These are phyloP conservation scores for Alouatta palliata DNA, from an alignment of 2,113 vertebrate species.

Conservation along the genomic window DNA sequence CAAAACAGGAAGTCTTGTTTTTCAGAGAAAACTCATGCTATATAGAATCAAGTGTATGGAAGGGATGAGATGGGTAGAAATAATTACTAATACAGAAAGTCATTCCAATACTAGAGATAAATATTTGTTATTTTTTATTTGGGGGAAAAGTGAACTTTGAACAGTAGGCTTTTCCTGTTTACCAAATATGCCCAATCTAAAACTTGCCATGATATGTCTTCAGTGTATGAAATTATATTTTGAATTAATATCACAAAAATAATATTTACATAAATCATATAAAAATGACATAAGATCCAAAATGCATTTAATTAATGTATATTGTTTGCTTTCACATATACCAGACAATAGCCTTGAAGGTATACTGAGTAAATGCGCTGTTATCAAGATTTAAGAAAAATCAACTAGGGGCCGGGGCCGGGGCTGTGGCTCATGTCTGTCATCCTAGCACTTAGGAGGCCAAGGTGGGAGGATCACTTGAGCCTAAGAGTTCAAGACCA, in stretches of 20 bases:
- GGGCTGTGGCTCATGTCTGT: no score
- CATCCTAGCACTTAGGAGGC: no score
- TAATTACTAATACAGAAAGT: not conserved
- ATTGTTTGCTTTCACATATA: slow-evolving; percentile 24
- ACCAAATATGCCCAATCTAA: not conserved
- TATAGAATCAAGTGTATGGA: not conserved
- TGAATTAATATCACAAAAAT: slow-evolving; percentile 23
- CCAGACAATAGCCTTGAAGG: not conserved
- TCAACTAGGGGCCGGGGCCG: not conserved
- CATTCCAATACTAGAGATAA: slow-evolving; percentile 2
- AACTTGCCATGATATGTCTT: not conserved
- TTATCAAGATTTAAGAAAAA: slow-evolving; percentile 40
- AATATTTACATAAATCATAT: slow-evolving; percentile 40
- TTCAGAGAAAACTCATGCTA: slow-evolving; percentile 37
- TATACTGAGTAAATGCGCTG: not conserved
- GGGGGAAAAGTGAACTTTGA: not conserved
- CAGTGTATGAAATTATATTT: slow-evolving; percentile 25
- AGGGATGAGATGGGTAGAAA: not conserved
- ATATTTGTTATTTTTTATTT: slow-evolving; percentile 18
- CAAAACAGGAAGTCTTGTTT: slow-evolving; percentile 18
- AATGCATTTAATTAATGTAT: slow-evolving; percentile 49
- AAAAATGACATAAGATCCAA: slow-evolving; percentile 20
- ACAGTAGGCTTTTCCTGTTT: not conserved
- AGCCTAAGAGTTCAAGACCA: no score
- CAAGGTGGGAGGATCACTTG: no score